These are phyloP conservation scores for Stegodyphus mimosarum DNA, from an alignment of 1,140 invertebrate species.

Conservation along the genomic window DNA sequence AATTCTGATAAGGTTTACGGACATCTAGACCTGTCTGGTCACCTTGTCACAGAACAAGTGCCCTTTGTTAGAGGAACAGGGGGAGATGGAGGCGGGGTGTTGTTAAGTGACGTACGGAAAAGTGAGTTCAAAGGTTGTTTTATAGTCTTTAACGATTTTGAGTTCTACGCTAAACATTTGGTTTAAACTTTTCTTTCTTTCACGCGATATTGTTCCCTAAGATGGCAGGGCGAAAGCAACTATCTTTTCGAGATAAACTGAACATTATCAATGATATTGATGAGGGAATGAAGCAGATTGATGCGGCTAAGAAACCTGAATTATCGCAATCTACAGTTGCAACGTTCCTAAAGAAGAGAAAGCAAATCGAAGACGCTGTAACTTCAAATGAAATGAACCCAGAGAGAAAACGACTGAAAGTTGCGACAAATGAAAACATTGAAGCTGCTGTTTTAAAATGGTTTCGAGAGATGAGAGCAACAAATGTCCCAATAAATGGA, in stretches of 20 bases:
- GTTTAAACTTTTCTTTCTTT: no score
- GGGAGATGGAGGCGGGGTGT: no score
- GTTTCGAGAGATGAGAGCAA: no score
- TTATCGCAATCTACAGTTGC: neutral
- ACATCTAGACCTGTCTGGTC: no score
- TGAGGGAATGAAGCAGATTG: conserved; percentile 1
- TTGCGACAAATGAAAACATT: no score
- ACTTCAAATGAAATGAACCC: conserved; percentile 6
- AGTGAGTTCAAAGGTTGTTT: no score
- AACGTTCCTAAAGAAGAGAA: conserved; percentile 8
- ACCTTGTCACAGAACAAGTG: neutral
- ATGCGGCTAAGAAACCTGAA: neutral
- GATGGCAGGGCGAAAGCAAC: conserved; percentile 3
- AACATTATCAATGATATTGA: neutral
- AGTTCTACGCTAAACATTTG: no score
- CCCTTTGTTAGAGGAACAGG: neutral
- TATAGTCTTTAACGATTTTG: neutral
- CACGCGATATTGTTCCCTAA: neutral
- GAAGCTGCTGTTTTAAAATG: no score
- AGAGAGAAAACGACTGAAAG: no score
- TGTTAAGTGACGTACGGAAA: no score
- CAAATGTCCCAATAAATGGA: no score
- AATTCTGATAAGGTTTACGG: no score
- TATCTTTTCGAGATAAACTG: conserved; percentile 20
- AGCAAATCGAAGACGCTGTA: neutral